Conservation (phyloP, 1,140 invertebrate species). For the Cotesia chilonis region DNA sequence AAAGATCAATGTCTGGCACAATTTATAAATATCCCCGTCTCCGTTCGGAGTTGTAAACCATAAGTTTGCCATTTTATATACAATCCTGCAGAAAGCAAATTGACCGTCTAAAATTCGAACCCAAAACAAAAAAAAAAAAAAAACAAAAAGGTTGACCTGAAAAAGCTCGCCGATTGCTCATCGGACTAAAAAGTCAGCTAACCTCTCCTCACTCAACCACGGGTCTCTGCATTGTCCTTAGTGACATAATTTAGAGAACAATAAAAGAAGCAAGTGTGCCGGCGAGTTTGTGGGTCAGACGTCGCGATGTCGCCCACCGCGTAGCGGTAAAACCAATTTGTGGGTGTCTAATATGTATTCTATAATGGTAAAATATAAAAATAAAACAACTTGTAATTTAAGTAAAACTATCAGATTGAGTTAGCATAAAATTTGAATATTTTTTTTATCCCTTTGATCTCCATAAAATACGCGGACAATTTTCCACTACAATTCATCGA, state of each 20-base stretch:
- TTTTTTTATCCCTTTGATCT: too few relatives aligned
- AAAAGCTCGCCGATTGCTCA: not conserved
- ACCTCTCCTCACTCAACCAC: not conserved
- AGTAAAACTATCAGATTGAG: too few relatives aligned
- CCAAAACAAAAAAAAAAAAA: not conserved
- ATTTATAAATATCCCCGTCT: too few relatives aligned
- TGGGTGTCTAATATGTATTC: constrained; percentile 29
- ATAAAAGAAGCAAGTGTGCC: constrained; percentile 30
- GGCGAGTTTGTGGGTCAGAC: constrained; percentile 37
- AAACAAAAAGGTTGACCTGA: not conserved
- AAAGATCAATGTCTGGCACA: too few relatives aligned
- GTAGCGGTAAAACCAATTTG: constrained; percentile 33
- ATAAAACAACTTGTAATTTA: too few relatives aligned
- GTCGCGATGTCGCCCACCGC: constrained; percentile 27
- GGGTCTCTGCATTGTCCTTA: constrained; percentile 13
- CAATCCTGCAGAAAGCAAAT: not conserved
- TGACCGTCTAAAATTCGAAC: too few relatives aligned
- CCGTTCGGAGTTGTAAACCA: too few relatives aligned
- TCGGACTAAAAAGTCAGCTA: not conserved
- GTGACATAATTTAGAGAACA: constrained; percentile 34
- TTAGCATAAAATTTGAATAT: too few relatives aligned
- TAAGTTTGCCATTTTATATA: not conserved
- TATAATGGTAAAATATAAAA: too few relatives aligned
- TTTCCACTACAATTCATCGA: too few relatives aligned
- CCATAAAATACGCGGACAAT: too few relatives aligned